A percentile compares a stretch with the other conserved stretches of the same genome.
Conservation (phyloP, 2,797 vertebrate species). For the Pangasius sanitwongsei region DNA sequence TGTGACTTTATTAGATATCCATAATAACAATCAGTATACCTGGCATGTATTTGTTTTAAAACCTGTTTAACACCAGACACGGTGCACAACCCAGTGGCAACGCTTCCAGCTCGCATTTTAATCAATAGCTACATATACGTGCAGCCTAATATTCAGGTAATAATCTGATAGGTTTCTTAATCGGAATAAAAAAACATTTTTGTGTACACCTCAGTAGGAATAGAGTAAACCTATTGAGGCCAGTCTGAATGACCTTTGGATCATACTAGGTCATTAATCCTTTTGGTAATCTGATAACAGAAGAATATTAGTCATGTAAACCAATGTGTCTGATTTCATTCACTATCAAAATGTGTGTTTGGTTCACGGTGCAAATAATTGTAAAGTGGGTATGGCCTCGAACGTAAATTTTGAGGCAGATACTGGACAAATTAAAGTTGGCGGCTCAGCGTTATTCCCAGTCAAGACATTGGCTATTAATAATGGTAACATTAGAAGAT, state of each 20-base stretch:
- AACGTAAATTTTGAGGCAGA: background rate
- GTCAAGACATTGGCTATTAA: background rate
- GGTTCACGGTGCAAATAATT: background rate
- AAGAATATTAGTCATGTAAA: background rate
- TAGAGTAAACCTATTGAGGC: background rate
- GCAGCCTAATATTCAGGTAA: background rate
- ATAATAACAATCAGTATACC: background rate
- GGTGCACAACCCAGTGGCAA: background rate
- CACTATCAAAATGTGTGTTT: background rate
- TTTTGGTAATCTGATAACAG: background rate
- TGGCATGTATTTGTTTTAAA: background rate
- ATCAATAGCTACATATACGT: background rate
- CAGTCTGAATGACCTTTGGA: background rate
- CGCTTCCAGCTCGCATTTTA: background rate
- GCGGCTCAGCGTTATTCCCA: background rate
- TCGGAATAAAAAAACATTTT: background rate
- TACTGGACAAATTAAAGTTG: background rate
- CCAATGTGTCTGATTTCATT: background rate
- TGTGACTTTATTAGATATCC: conserved; percentile 1
- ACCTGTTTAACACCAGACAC: background rate
- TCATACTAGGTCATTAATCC: background rate
- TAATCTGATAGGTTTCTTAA: background rate
- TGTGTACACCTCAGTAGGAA: background rate
- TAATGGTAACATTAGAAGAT: background rate
- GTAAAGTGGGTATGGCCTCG: background rate